Evolutionary conservation across 1,140 invertebrate species (phyloP), one percentile per base, ranked within the genome.

Genomic region (Drosophila bocqueti): DNA sequence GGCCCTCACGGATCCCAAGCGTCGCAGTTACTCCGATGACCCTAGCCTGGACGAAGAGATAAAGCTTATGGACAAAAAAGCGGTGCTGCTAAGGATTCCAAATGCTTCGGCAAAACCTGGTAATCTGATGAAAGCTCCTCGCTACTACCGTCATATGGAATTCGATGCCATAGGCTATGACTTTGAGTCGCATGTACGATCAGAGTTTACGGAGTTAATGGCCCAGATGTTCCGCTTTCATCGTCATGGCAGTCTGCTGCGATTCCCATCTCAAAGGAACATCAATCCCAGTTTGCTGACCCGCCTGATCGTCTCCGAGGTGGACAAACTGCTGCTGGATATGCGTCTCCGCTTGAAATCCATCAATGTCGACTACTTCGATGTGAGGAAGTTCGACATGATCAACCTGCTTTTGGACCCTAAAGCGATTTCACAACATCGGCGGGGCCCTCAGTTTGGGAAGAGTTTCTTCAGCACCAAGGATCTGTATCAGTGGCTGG

Each of bases 301-400:
- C 15, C 85, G 86, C 13, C 55, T 91, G 0, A 46, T 91, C 6
- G 79, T 91, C 13, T 66, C 52, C 4, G 76, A 90, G 15, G 64
- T 91, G 18, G 90, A 91, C 15, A 91, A 79, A 18, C 15, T 61
- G 1, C 42, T 91, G 57, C 24, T 43, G 15, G 31, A 42, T 6
- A 5, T 79, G 24, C 69, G 68, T 2, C 73, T 46, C 16, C 82
- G 75, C 2, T 24, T 91, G 0, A 57, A 60, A 11, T 15, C n/a
- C 21, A 75, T 91, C 13, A 79, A 67, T 46, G 58, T 91, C 21
- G 76, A 89, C 34, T 91, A 89, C 45, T 82, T 71, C 26, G 89
- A 91, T 65, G 52, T 91, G 43, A 75, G 84, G 4, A 91, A 92
- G 26, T 91, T 90, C 31, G 84, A 91, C 31, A 78, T 91, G 76